A percentile compares a stretch with the other conserved stretches of the same genome.
Conservation (phyloP, 2,797 vertebrate genomes). For the Danio albolineatus region DNA sequence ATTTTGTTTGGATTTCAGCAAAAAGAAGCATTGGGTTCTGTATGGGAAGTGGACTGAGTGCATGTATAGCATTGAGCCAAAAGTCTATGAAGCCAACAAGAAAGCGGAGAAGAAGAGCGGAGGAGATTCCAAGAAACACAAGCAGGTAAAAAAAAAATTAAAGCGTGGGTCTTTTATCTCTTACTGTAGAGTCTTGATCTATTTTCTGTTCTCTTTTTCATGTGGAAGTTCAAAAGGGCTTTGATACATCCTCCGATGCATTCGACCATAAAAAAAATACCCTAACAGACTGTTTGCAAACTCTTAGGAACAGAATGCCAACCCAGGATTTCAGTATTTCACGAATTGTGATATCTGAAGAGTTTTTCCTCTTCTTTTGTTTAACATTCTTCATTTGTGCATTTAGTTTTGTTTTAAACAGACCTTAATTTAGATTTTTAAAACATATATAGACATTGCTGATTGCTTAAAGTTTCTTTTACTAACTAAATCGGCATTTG, state of each 20-base stretch:
- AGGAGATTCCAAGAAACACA: conserved; percentile 80
- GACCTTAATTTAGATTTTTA: too few species aligned
- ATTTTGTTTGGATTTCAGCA: conserved; percentile 75
- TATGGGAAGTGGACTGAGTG: conserved; percentile 99
- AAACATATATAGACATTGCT: too few species aligned
- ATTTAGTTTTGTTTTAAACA: too few species aligned
- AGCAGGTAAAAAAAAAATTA: conserved; percentile 74
- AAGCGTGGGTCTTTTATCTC: conserved; percentile 2
- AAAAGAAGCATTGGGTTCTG: conserved; percentile 90
- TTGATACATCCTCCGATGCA: neutral
- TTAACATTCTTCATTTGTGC: too few species aligned
- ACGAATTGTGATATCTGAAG: too few species aligned
- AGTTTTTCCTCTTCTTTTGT: too few species aligned
- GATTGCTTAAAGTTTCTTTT: too few species aligned
- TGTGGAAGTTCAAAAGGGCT: neutral
- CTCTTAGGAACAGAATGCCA: neutral
- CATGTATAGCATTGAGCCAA: conserved; percentile 90
- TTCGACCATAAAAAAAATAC: too few species aligned
- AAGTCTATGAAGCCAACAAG: conserved; percentile 82
- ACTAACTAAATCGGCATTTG: too few species aligned
- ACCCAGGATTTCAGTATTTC: neutral
- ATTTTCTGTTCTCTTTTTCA: conserved; percentile 32
- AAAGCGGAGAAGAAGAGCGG: conserved; percentile 85
- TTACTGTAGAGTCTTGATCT: neutral
- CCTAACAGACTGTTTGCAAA: conserved; percentile 2